Conservation (phyloP, 2,113 vertebrate genomes). For the Gorsachius goisagi region DNA sequence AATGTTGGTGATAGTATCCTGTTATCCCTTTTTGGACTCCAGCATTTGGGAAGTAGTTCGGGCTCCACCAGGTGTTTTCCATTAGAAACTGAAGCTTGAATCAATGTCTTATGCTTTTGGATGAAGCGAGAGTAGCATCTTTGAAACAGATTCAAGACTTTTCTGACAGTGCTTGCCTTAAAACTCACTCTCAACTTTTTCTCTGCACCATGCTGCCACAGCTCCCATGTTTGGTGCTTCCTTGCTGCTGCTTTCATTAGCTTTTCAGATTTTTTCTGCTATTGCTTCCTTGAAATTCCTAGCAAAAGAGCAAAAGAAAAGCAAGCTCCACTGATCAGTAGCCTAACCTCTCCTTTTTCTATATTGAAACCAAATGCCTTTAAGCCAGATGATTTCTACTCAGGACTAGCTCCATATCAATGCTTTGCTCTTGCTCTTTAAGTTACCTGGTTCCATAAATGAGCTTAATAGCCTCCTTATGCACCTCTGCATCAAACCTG, state of each 20-base stretch:
- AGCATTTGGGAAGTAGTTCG: background rate
- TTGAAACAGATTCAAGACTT: background rate
- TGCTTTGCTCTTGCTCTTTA: background rate
- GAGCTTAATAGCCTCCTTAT: background rate
- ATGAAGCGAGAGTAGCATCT: slow-evolving; percentile 11
- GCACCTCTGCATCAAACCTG: background rate
- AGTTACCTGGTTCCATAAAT: background rate
- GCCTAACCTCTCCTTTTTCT: background rate
- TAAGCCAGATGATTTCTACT: background rate
- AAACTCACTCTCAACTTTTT: background rate
- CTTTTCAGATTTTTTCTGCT: background rate
- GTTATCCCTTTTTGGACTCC: background rate
- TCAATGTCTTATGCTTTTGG: background rate
- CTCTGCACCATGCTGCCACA: background rate
- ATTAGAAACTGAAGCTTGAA: background rate
- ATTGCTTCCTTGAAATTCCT: background rate
- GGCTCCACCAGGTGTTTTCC: slow-evolving; percentile 3
- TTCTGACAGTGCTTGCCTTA: background rate
- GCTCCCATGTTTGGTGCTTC: background rate
- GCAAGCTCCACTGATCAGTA: background rate
- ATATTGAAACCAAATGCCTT: background rate
- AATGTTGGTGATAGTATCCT: background rate
- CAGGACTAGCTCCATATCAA: background rate
- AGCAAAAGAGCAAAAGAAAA: background rate
- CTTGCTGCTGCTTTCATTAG: background rate